phyloP scores from a whole-genome alignment of 2,797 vertebrate genomes.

The Rhinophrynus dorsalis region DNA sequence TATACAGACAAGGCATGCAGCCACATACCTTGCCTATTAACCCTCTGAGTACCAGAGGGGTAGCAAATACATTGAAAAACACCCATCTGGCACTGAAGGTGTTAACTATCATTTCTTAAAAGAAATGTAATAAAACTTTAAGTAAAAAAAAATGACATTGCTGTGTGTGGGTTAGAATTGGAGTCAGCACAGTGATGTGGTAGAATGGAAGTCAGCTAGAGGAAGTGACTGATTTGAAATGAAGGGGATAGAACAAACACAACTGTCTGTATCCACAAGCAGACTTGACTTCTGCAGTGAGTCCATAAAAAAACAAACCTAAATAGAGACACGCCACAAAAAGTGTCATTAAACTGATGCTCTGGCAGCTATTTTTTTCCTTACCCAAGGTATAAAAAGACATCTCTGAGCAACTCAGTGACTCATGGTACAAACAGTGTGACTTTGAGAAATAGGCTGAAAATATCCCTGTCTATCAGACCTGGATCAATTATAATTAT shows the following conservation, averaged over 20 bases:
- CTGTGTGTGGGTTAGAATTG: not conserved
- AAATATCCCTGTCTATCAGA: not conserved
- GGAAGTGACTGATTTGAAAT: not conserved
- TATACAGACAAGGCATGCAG: too few species aligned
- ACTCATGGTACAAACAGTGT: not conserved
- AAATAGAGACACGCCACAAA: not conserved
- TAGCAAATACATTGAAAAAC: too few species aligned
- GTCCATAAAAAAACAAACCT: not conserved
- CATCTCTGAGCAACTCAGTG: not conserved
- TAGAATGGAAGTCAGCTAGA: not conserved
- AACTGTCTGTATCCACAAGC: not conserved
- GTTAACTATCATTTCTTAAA: too few species aligned
- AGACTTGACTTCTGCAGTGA: not conserved
- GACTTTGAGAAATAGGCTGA: not conserved
- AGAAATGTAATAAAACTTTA: too few species aligned
- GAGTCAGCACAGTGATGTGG: not conserved
- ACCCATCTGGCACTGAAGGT: too few species aligned
- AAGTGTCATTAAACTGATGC: not conserved
- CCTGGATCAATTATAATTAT: not conserved
- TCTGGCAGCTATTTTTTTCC: slow-evolving; percentile 1
- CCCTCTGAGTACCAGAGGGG: too few species aligned
- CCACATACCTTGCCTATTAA: too few species aligned
- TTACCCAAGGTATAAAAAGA: slow-evolving; percentile 1
- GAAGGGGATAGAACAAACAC: not conserved
- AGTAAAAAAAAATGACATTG: not conserved